These are phyloP conservation scores for Leiothrix lutea DNA, from an alignment of 2,113 vertebrate species.

Conservation along the genomic window DNA sequence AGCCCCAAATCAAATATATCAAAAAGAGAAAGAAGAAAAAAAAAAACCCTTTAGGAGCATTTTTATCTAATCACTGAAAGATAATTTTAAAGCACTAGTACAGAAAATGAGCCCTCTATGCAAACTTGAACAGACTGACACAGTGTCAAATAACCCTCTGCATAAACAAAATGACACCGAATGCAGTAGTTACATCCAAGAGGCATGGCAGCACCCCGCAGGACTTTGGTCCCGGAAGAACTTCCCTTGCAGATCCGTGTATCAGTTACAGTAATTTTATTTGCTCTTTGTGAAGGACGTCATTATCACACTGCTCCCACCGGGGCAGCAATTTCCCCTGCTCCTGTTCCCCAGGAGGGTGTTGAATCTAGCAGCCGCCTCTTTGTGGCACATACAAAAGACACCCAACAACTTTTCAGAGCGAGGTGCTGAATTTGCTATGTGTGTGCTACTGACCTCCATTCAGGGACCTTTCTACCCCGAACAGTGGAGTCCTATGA, in stretches of 20 bases:
- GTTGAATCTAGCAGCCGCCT: background rate
- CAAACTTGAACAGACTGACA: background rate
- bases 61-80: background rate
- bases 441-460: background rate
- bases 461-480: background rate
- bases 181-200: background rate
- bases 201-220: background rate
- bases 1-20: background rate
- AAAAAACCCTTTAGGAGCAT: background rate
- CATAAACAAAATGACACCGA: background rate
- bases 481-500: background rate
- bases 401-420: background rate
- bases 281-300: background rate
- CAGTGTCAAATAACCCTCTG: background rate
- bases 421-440: slow-evolving; percentile 19
- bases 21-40: background rate
- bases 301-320: background rate
- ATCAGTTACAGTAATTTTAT: background rate
- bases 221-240: background rate
- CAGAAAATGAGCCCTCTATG: background rate
- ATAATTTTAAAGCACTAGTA: background rate
- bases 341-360: background rate
- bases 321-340: background rate
- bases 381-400: background rate
- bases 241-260: background rate